Evolutionary conservation across 1,140 invertebrate genomes (phyloP), one percentile per base, ranked within the genome.

Genomic region (Gryllus bimaculatus): DNA sequence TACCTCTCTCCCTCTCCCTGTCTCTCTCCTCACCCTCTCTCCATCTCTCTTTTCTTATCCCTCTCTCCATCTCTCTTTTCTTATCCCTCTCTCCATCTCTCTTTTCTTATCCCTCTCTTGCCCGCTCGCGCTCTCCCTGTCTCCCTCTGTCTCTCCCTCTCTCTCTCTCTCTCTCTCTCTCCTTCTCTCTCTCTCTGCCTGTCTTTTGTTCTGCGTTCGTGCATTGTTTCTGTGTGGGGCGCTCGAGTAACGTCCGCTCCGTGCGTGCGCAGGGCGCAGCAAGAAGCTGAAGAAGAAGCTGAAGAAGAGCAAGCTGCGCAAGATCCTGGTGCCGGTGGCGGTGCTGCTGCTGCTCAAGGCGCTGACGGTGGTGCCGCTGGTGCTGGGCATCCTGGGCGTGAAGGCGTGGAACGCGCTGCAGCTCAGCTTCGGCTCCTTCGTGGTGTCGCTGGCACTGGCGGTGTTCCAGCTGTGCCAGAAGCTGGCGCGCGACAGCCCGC

Each of bases 361-460:
- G 8, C 21, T 80, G 13, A 80, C 75, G 2, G 18, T 80, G 8
- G 48, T 80, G 12, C 79, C 79, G 12, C 76, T 80, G 8, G 47
- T 76, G n/a, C 49, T 80, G 15, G 79, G 79, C 75, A 73, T 80
- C 54, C 76, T 80, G 12, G 76, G 74, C 79, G 48, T 80, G 21
- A 80, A 80, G 66, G 76, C 79, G 7, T 80, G 49, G 49, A 80
- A 80, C 66, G 79, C 79, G 10, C 76, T 80, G 8, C 76, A 77
- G 20, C 26, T 80, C 8, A 66, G 79, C n/a, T 80, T 80, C 74
- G 79, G 79, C 0, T 76, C 79, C 18, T 80, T 80, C 79, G 48
- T 80, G 39, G 49, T 80, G 13, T 80, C 79, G 0, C 74, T 80
- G 26, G 79, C 49, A 8, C 76, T 80, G 8, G 79, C 79, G 10